Evolutionary conservation across 2,888 invertebrate genomes (phyloP).

Genomic region (Hymenopus coronatus): DNA sequence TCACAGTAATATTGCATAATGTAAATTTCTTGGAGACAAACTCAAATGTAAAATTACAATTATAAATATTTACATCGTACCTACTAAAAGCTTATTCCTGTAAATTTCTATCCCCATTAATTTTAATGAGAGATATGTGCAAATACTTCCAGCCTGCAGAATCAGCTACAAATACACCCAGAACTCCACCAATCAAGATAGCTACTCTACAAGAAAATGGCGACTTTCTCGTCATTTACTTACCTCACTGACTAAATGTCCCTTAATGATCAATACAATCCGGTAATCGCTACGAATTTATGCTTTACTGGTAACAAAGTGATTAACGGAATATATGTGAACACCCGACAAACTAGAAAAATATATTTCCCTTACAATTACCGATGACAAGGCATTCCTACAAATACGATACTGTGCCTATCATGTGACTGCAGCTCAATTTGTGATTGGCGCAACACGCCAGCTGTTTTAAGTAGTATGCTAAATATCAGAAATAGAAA

Average conservation of each 20-base stretch:
- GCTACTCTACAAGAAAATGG: constrained; percentile 14
- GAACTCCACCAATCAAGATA: background rate
- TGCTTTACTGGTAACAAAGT: background rate
- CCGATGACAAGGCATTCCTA: constrained; percentile 20
- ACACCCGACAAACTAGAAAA: background rate
- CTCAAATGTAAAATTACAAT: background rate
- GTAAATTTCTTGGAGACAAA: background rate
- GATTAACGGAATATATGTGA: background rate
- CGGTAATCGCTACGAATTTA: background rate
- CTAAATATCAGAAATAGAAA: background rate
- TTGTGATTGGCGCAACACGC: constrained; percentile 3
- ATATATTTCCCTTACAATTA: background rate
- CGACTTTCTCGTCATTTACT: background rate
- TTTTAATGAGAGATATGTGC: background rate
- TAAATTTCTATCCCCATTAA: background rate
- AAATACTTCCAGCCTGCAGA: background rate
- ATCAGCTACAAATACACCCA: constrained; percentile 9
- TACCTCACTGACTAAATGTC: background rate
- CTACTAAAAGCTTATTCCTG: background rate
- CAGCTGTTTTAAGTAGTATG: constrained; percentile 3
- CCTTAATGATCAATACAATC: background rate
- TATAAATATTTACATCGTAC: background rate
- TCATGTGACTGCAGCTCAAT: background rate
- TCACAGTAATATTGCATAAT: background rate
- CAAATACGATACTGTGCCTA: background rate